Evolutionary conservation across 2,113 vertebrate genomes (phyloP), one percentile per base, ranked within the genome.

Genomic region (Connochaetes taurinus): DNA sequence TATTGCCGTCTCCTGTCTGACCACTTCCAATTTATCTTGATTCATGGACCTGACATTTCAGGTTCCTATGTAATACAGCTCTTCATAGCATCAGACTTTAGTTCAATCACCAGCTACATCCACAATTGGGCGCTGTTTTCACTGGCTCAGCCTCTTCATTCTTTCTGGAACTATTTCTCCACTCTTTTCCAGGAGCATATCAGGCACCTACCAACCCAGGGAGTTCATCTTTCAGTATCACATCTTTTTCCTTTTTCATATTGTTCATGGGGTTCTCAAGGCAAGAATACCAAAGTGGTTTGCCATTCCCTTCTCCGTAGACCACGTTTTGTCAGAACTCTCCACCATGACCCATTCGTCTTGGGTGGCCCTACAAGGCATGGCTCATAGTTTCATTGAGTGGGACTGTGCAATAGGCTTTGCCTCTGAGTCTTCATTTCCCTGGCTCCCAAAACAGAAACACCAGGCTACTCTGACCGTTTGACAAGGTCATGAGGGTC

Each of bases 361-460:
- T 74, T 40, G n/a, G 36, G 36, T 74, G 67, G 67, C 67, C 36
- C 67, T 74, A 74, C 67, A 71, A 40, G 36, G 10, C 67, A 40
- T 2, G 67, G n/a, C 67, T 74, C 67, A 40, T 13, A 23, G 36
- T 40, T 74, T 74, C 67, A 74, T 6, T 74, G 21, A 86, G 36
- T 47, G 12, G 15, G 31, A 90, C 67, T 67, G 60, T 11, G 10
- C 25, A 96, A 78, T 13, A 92, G 52, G 55, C 16, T 91, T 93
- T 58, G 91, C 47, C 36, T 71, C 25, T 60, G 33, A 92, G 74
- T 17, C 8, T 90, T 47, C 36, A 27, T 80, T 76, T 67, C 52
- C 83, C 87, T 94, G 52, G 43, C 25, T 96, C 89, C 89, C 67
- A 45, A 87, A 87, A 94, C 21, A 95, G 47, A 84, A 15, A 92